These are phyloP conservation scores for Ophraella communa DNA, from an alignment of 2,888 invertebrate species.

Conservation along the genomic window DNA sequence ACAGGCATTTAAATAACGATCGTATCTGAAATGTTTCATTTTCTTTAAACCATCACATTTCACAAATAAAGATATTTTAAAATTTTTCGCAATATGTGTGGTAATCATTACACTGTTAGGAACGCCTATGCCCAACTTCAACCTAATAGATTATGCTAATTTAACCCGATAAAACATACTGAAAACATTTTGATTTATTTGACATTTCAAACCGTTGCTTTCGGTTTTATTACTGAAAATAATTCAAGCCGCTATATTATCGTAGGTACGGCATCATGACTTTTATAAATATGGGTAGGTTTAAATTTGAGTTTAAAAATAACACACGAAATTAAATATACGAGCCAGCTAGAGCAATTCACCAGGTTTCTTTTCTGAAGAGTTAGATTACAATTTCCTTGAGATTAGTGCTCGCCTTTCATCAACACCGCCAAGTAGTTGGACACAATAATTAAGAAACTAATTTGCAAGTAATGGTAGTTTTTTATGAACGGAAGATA, in stretches of 20 bases:
- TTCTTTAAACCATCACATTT: neutral
- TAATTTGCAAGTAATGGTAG: too few species aligned
- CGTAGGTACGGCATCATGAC: slow-evolving; percentile 41
- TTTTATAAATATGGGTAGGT: slow-evolving; percentile 49
- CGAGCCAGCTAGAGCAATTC: slow-evolving; percentile 42
- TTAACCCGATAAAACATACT: neutral
- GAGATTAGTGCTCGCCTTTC: too few species aligned
- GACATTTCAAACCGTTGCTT: slow-evolving; percentile 14
- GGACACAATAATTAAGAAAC: too few species aligned
- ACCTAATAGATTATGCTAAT: slow-evolving; percentile 3
- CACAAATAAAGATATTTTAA: neutral
- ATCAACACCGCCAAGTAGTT: too few species aligned
- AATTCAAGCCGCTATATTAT: slow-evolving; percentile 10
- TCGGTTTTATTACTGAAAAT: slow-evolving; percentile 12
- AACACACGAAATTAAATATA: slow-evolving; percentile 49
- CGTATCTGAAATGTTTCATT: too few species aligned
- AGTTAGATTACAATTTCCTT: too few species aligned
- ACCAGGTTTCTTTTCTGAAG: slow-evolving; percentile 43
- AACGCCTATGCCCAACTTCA: neutral
- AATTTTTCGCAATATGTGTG: neutral
- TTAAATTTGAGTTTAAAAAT: slow-evolving; percentile 40
- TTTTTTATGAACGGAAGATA: too few species aligned
- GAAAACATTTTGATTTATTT: slow-evolving; percentile 13
- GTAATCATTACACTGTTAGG: neutral
- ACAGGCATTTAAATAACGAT: too few species aligned